Evolutionary conservation across 37 sponge, comb jelly and placozoan genomes (phyloP).

Genomic region (Aphrocallistes beatrix): DNA sequence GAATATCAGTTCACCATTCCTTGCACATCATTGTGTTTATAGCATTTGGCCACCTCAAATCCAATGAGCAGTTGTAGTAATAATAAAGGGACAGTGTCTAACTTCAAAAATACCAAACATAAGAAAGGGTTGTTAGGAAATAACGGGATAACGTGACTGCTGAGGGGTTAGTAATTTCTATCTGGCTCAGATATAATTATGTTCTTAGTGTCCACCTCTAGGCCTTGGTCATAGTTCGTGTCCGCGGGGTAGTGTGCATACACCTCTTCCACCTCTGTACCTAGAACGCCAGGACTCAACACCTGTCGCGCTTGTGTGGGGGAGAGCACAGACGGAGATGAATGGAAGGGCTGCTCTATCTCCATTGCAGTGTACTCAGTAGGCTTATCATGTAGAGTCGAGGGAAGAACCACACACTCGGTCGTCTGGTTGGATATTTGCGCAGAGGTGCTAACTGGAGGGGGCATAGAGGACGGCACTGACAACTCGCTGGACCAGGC

Average conservation of each 20-base stretch:
- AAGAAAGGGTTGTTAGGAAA: neutral
- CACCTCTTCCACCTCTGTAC: neutral
- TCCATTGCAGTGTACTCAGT: constrained; percentile 7
- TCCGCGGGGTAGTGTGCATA: neutral
- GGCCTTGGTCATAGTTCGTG: neutral
- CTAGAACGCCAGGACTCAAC: neutral
- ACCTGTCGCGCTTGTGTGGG: neutral
- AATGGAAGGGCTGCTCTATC: neutral
- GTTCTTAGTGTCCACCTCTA: neutral
- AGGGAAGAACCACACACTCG: no score
- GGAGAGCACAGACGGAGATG: neutral
- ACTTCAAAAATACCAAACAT: neutral
- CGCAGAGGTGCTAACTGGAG: neutral
- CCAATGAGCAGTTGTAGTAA: neutral
- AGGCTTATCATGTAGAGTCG: neutral
- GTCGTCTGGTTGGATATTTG: neutral
- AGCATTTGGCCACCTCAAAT: neutral
- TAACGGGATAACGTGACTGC: no score
- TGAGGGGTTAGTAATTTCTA: neutral
- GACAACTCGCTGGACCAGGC: neutral
- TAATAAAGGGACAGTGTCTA: neutral
- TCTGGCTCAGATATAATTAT: neutral
- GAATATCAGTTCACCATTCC: no score
- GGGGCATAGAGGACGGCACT: neutral
- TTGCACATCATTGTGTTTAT: no score